Evolutionary conservation across 2,113 vertebrate species (phyloP), one percentile per base, ranked within the genome.

Genomic region (Gymnobelideus leadbeateri): DNA sequence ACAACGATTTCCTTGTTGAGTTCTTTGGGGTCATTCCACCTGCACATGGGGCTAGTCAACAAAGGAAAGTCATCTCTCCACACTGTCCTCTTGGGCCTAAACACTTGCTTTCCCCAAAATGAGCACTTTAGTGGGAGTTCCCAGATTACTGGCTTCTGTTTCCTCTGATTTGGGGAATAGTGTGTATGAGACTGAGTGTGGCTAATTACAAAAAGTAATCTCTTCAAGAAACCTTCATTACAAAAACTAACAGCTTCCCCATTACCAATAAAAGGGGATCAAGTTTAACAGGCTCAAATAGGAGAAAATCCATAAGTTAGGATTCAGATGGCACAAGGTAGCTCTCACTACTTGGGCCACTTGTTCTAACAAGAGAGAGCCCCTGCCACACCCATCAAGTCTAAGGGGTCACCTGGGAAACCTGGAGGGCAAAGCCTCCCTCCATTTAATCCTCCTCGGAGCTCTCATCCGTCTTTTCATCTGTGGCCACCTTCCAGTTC

Each of bases 401-500:
- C n/a, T 54, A 51, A 95, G 54, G 97, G 95, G 95, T 96, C 92
- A 46, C 43, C 0, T 50, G 77, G 51, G 91, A 93, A 96, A 89
- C 68, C 19, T 47, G 53, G 68, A 61, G 37, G 51, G n/a, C 57
- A 52, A 61, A 51, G 47, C 25, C 47, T 23, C 3, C 90, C 61
- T 89, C 93, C 51, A 12, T 96, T 97, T 95, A 99, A 98, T 99
- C 99, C 93, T 99, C 99, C 11, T 99, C 99, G 8, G 99, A 99
- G 98, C 99, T 99, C 46, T 99, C 99, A 12, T 99, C 99, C 0
- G 99, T 99, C 55, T 99, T 99, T 93, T 99, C 99, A 90, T 99
- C 99, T 4, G 98, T 99, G 0, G 98, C 99, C 89, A 99, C 99
- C 97, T 99, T 99, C 99, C 99, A 99, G 98, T 99, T 99, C 98